phyloP scores from a whole-genome alignment of 2,797 vertebrate species.

The Pelodytes ibericus region DNA sequence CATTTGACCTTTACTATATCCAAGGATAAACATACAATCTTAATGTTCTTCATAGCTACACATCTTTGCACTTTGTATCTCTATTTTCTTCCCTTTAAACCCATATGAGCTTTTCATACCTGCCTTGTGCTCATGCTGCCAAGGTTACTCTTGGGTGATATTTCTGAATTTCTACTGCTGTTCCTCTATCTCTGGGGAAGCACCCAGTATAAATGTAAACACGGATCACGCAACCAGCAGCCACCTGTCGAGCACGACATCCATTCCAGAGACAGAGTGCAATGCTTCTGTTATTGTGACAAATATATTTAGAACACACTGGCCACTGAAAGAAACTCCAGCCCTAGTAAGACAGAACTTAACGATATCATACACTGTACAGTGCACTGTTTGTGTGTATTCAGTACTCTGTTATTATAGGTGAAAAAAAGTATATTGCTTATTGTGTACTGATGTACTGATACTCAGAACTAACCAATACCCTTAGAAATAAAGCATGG shows the following conservation, averaged over 20 bases:
- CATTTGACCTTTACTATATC: too few relatives aligned
- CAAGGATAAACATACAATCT: too few relatives aligned
- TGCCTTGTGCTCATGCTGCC: conserved; percentile 34
- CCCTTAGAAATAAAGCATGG: too few relatives aligned
- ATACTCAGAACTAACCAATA: too few relatives aligned
- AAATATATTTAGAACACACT: conserved; percentile 21
- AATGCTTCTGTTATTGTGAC: not conserved
- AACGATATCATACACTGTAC: not conserved
- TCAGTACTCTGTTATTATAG: too few relatives aligned
- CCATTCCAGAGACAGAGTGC: conserved; percentile 19
- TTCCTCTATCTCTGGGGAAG: conserved; percentile 25
- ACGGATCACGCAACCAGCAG: conserved; percentile 31
- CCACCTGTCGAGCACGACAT: conserved; percentile 17
- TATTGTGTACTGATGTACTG: too few relatives aligned
- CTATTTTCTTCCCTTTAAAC: not conserved
- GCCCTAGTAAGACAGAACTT: not conserved
- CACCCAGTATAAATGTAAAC: conserved; percentile 41
- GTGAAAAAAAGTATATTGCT: too few relatives aligned
- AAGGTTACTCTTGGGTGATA: conserved; percentile 38
- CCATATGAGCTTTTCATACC: not conserved
- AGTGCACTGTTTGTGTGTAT: too few relatives aligned
- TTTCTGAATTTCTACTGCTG: conserved; percentile 29
- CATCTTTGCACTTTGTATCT: not conserved
- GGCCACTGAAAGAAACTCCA: not conserved
- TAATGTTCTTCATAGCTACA: not conserved